Evolutionary conservation across 2,888 invertebrate genomes (phyloP), one percentile per base, ranked within the genome.

Genomic region (Ectropis crepuscularia): DNA sequence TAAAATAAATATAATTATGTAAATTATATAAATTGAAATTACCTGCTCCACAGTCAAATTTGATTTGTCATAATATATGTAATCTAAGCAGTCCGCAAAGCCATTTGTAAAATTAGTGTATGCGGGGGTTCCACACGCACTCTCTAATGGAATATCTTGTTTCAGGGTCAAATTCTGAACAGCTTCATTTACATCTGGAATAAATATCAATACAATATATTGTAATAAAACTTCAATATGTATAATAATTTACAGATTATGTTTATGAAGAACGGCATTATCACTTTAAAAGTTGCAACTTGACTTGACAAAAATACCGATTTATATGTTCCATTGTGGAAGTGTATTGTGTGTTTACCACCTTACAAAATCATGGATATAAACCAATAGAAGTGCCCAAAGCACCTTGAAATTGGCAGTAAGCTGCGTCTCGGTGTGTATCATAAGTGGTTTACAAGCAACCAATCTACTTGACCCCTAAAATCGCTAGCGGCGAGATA

Each of bases 81-180:
- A 99, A 89, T 99, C 99, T 61, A 99, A 91, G 71, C 98, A 98
- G 53, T 95, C 98, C 9, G 95, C 94, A 90, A 98, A 99, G 0
- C 94, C 95, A 0, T 91, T 91, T 0, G 98, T 98, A 77, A 95
- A 98, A 85, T 98, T 98, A 0, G 98, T 98, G 79, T 95, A 98
- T 47, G 94, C 90, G 0, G 97, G 97, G 12, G 95, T 95, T 0
- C 98, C 98, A 88, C 97, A 98, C 0, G 97, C 98, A 83, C 97
- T 98, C 12, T 78, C 90, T 67, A 98, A 89, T 9, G 89, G 79
- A 53, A 95, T 93, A 9, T 94, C 91, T 82, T 98, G 97, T 5
- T 84, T 78, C 2, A 98, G 87, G 10, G 92, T 92, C 6, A 97
- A 85, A 77, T 94, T 93, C 53, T 89, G 78, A 0, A 97, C 94